Evolutionary conservation across 2,113 vertebrate genomes (phyloP), one percentile per base, ranked within the genome.

Genomic region (Macquaria ambigua): DNA sequence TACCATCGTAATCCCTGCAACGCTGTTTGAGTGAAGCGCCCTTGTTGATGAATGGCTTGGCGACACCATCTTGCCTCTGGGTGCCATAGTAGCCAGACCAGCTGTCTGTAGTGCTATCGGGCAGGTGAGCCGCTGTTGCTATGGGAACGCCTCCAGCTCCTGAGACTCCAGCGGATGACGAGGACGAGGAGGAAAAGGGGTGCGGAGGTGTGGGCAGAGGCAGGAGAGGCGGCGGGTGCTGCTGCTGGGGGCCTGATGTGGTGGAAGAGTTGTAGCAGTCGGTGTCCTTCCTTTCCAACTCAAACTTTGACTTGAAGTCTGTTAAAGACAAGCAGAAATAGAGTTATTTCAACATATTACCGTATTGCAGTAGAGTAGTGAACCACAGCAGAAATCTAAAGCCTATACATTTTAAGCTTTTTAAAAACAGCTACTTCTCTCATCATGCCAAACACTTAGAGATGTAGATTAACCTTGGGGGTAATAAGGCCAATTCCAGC

Each of bases 1-100:
- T 96, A 99, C 98, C 98, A 71, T 99, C 98, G 25, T 99, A 99
- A 95, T 99, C 98, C 80, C 97, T 96, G 96, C 98, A 99, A 77
- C 98, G 97, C 84, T 97, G 97, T 93, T 99, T 99, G 71, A 97
- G 96, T 63, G 96, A 95, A 81, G 86, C 81, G 74, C 90, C 96
- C 95, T 97, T 97, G 87, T 72, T 88, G 93, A 90, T 89, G 87
- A 98, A 98, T 0, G 96, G 96, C 85, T 97, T 98, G 91, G 53
- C 91, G 82, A 85, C 53, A 2, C 96, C 94, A 81, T 97, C 98
- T 82, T 87, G 89, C 91, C 95, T 96, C 79, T 97, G 97, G 89
- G 96, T 95, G 90, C 95, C 95, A 56, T 96, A 99, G 96, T 94
- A 99, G 95, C 96, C 96, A 23, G 98, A 98, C 98, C 98, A 99